Evolutionary conservation across 64 coral and sea anemone genomes (phyloP), one percentile per base, ranked within the genome.

Genomic region (Hydrozoanthus tunicans): DNA sequence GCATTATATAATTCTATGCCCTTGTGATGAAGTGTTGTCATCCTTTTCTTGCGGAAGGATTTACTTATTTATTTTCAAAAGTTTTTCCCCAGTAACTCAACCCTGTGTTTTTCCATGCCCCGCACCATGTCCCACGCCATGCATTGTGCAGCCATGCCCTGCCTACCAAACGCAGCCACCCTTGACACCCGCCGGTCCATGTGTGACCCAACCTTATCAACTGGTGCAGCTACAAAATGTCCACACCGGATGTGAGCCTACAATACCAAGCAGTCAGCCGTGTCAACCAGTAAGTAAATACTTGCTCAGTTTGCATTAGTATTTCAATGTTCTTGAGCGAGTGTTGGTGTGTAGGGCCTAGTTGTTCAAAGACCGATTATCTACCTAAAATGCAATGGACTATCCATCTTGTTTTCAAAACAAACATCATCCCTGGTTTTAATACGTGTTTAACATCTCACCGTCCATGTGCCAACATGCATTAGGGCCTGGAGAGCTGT

Each of bases 211-310:
- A 24, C 69, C 83, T 3, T 86, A 86, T 51, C 83, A 73, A 11
- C 9, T 86, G 83, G 56, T 86, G n/a, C 83, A 86, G 68, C 13
- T 86, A 59, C 83, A 86, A 74, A 86, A 86, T 14, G 67, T 86
- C 2, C 0, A 59, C 17, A 57, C 53, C 11, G 66, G n/a, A 14
- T 86, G 83, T 25, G 53, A 73, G 24, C 69, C 53, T 4, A 1
- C 20, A n/a, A 15, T 55, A 73, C 7, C 83, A 86, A 66, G n/a
- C 25, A 73, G 59, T 24, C 69, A 15, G 56, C 68, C 83, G 4
- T 86, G 83, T 10, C 23, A 25, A 65, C 80, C 69, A 56, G 83
- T 86, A 86, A 73, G 83, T 51, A 11, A 25, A 25, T 43, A 43
- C 2, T 43, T 43, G 32, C 32, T 43, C 32, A 2, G 2, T 43